Evolutionary conservation across 2,888 invertebrate species (phyloP).

Genomic region (Luffia ferchaultella): DNA sequence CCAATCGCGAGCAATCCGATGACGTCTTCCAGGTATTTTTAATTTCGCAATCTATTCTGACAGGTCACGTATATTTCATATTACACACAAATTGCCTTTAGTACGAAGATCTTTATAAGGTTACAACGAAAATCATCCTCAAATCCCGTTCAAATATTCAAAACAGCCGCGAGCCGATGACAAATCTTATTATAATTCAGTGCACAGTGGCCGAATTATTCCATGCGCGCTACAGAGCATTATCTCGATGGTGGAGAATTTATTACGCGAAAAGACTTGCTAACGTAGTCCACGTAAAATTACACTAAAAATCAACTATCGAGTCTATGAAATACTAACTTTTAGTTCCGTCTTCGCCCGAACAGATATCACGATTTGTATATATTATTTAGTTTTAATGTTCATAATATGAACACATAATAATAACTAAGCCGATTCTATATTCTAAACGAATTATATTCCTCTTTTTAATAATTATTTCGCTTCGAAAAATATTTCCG

Average conservation of each 20-base stretch:
- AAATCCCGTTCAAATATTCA: not conserved
- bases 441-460: no score
- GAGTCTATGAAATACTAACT: no score
- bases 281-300: no score
- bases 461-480: no score
- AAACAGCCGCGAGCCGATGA: not conserved
- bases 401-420: no score
- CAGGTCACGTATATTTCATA: not conserved
- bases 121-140: not conserved
- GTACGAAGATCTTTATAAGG: not conserved
- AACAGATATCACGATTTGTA: no score
- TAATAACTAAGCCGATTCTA: no score
- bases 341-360: no score
- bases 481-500: no score
- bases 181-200: not conserved
- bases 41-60: conserved; percentile 9
- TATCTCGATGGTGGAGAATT: not conserved
- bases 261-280: not conserved
- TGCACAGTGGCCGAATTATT: not conserved
- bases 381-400: no score
- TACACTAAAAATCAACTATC: no score
- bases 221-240: not conserved
- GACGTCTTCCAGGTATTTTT: conserved; percentile 76
- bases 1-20: conserved; percentile 78
- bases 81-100: no score